Conservation (phyloP, 2,113 vertebrate genomes). For the Rhinopomastus cyanomelas region DNA sequence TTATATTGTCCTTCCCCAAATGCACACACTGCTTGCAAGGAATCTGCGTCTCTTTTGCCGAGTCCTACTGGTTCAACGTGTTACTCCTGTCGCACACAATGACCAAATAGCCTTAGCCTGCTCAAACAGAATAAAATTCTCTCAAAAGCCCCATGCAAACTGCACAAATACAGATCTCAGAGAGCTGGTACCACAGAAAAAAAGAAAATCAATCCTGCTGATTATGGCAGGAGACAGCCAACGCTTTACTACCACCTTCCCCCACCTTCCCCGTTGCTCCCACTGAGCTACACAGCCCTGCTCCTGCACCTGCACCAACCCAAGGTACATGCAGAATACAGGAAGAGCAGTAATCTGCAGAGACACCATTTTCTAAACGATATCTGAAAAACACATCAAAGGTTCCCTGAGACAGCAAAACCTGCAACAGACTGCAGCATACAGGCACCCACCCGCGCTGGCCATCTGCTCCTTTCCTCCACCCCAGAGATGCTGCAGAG, state of each 20-base stretch:
- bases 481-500: neutral
- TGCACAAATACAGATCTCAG: neutral
- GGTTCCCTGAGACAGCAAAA: neutral
- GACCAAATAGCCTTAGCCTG: neutral
- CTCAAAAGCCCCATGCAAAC: neutral
- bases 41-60: neutral
- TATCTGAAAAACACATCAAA: slow-evolving; percentile 8
- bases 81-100: neutral
- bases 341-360: neutral
- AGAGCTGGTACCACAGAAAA: neutral
- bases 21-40: neutral
- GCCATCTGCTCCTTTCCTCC: slow-evolving; percentile 68
- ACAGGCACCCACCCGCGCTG: slow-evolving; percentile 12
- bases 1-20: neutral
- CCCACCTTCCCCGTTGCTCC: neutral
- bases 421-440: neutral
- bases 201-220: neutral
- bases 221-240: neutral
- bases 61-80: neutral
- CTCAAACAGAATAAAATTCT: neutral
- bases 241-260: neutral
- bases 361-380: slow-evolving; percentile 24
- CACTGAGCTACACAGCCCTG: neutral
- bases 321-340: neutral
- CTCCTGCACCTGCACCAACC: neutral